phyloP scores from a whole-genome alignment of 2,797 vertebrate genomes.

The Vireo griseus region DNA sequence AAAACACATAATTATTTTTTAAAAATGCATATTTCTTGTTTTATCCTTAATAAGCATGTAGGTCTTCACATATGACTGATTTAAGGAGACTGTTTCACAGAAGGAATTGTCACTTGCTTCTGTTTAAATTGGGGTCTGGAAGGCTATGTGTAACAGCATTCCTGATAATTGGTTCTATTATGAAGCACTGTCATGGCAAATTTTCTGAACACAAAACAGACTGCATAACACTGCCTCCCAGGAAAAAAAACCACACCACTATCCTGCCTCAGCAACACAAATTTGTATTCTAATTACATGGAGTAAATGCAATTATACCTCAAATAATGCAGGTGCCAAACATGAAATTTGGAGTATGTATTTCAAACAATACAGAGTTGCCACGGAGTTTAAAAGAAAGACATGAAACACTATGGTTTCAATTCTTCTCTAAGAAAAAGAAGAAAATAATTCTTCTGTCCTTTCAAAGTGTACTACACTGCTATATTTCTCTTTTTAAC shows the following conservation, averaged over 20 bases:
- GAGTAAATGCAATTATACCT: constrained; percentile 58
- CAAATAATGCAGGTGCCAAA: constrained; percentile 47
- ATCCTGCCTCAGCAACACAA: constrained; percentile 30
- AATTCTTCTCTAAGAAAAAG: constrained; percentile 7
- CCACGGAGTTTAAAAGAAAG: background rate
- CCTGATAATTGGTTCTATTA: constrained; percentile 72
- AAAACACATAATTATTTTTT: background rate
- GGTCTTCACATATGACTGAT: constrained; percentile 42
- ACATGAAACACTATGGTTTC: background rate
- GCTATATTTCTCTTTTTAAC: background rate
- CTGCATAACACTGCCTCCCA: constrained; percentile 38
- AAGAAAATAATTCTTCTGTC: constrained; percentile 3
- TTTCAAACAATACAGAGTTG: constrained; percentile 8
- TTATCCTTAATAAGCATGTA: constrained; percentile 15
- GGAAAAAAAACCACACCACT: background rate
- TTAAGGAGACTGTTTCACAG: constrained; percentile 42
- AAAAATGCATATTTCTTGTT: background rate
- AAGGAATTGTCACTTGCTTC: constrained; percentile 59
- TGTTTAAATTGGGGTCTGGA: constrained; percentile 70
- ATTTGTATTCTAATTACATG: constrained; percentile 58
- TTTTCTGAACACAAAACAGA: constrained; percentile 62
- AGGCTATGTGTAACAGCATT: constrained; percentile 57
- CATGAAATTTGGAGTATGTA: background rate
- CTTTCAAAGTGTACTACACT: background rate
- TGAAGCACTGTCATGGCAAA: constrained; percentile 62